phyloP scores from a whole-genome alignment of 2,888 invertebrate species.

The Cataglyphis altisquamis region DNA sequence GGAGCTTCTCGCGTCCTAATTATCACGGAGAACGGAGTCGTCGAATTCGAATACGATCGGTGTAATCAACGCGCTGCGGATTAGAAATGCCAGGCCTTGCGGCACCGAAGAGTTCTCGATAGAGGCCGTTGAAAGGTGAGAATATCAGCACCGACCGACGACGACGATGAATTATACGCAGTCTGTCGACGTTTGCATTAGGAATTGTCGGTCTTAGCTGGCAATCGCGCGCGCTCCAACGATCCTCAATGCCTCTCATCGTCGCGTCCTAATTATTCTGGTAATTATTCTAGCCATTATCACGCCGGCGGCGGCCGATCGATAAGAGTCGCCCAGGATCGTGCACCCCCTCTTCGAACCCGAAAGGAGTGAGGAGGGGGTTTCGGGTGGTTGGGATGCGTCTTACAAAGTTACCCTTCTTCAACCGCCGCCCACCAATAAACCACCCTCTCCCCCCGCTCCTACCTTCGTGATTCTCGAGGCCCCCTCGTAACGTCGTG shows the following conservation, averaged over 20 bases:
- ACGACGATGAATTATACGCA: constrained; percentile 50
- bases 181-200: constrained; percentile 51
- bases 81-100: constrained; percentile 38
- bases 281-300: constrained; percentile 80
- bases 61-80: constrained; percentile 44
- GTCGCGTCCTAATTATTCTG: constrained; percentile 79
- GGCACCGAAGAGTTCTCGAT: constrained; percentile 41
- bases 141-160: constrained; percentile 30
- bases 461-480: constrained; percentile 42
- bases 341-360: not conserved
- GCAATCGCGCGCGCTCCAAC: constrained; percentile 69
- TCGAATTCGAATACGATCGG: constrained; percentile 50
- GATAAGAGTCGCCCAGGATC: constrained; percentile 66
- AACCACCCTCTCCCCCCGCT: constrained; percentile 47
- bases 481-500: constrained; percentile 52
- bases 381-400: constrained; percentile 27
- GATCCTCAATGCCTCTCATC: constrained; percentile 76
- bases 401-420: constrained; percentile 54
- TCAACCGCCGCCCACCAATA: constrained; percentile 60
- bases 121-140: constrained; percentile 44
- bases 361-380: not conserved
- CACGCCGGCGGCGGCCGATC: constrained; percentile 65
- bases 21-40: constrained; percentile 36
- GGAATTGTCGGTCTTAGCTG: constrained; percentile 63
- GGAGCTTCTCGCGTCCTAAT: constrained; percentile 51